phyloP scores from a whole-genome alignment of 2,113 vertebrate genomes.

The Cheilinus undulatus region DNA sequence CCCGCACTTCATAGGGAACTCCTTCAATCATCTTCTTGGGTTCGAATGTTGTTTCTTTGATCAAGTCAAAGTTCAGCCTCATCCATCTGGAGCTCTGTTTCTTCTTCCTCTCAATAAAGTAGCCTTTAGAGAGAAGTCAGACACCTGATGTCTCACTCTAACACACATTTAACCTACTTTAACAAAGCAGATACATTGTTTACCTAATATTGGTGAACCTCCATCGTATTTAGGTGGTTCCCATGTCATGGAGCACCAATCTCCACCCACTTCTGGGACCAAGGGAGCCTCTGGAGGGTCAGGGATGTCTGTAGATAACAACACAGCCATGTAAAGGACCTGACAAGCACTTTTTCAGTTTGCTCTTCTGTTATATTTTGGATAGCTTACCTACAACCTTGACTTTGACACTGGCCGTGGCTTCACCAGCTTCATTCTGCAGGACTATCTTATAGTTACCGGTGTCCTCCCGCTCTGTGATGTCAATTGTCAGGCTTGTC shows the following conservation, averaged over 20 bases:
- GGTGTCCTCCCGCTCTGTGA: constrained; percentile 92
- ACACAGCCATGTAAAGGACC: not conserved
- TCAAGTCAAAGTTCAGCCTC: constrained; percentile 97
- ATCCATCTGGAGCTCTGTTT: constrained; percentile 99
- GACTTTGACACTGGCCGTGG: constrained; percentile 90
- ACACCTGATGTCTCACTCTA: constrained; percentile 1
- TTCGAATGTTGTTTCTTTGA: constrained; percentile 95
- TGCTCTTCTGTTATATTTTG: not conserved
- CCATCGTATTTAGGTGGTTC: constrained; percentile 94
- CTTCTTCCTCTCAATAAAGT: constrained; percentile 98
- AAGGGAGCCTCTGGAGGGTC: constrained; percentile 92
- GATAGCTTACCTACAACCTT: constrained; percentile 95
- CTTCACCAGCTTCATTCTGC: constrained; percentile 97
- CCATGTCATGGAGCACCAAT: constrained; percentile 97
- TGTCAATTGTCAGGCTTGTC: constrained; percentile 93
- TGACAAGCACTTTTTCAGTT: not conserved
- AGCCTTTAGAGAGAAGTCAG: constrained; percentile 81
- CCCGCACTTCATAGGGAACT: constrained; percentile 95
- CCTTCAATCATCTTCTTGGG: constrained; percentile 99
- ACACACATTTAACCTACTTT: not conserved
- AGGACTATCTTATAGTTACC: constrained; percentile 93
- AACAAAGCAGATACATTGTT: not conserved
- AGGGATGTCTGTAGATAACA: constrained; percentile 88
- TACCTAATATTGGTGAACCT: constrained; percentile 93
- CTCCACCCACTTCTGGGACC: constrained; percentile 93